Conservation (phyloP, 2,888 invertebrate species). For the Cyrtodaria siliqua region DNA sequence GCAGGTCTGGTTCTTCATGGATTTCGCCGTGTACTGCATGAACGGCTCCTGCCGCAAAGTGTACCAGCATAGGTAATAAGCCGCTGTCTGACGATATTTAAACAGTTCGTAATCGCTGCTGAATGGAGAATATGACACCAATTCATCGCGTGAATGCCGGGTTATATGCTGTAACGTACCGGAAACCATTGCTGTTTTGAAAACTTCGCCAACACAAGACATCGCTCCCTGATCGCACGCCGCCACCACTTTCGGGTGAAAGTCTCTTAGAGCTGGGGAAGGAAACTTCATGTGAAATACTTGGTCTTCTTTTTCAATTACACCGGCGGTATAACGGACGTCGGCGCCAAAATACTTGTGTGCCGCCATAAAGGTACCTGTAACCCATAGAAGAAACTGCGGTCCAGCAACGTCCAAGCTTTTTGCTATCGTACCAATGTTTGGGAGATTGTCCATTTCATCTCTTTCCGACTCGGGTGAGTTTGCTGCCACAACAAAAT, state of each 20-base stretch:
- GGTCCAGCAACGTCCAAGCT: neutral
- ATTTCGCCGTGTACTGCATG: neutral
- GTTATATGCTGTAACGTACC: constrained; percentile 41
- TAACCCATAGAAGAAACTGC: constrained; percentile 38
- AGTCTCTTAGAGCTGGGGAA: constrained; percentile 62
- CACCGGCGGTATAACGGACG: constrained; percentile 51
- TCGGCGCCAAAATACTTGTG: constrained; percentile 72
- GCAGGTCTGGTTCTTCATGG: constrained; percentile 49
- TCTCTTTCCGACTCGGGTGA: too few relatives aligned
- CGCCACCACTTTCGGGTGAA: constrained; percentile 45
- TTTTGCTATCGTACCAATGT: too few relatives aligned
- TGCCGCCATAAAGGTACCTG: constrained; percentile 68
- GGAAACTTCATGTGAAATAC: constrained; percentile 73
- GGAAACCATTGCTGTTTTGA: constrained; percentile 45
- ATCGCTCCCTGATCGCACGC: constrained; percentile 62
- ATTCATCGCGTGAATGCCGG: neutral
- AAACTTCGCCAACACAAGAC: constrained; percentile 64
- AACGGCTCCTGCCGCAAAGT: constrained; percentile 61
- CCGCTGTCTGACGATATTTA: constrained; percentile 72
- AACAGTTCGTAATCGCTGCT: constrained; percentile 65
- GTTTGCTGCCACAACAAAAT: too few relatives aligned
- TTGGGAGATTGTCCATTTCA: too few relatives aligned
- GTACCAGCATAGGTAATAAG: constrained; percentile 81
- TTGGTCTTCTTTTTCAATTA: constrained; percentile 42
- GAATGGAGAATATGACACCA: constrained; percentile 35